Conservation (phyloP, 2,888 invertebrate genomes). For the Parnassius glacialis region DNA sequence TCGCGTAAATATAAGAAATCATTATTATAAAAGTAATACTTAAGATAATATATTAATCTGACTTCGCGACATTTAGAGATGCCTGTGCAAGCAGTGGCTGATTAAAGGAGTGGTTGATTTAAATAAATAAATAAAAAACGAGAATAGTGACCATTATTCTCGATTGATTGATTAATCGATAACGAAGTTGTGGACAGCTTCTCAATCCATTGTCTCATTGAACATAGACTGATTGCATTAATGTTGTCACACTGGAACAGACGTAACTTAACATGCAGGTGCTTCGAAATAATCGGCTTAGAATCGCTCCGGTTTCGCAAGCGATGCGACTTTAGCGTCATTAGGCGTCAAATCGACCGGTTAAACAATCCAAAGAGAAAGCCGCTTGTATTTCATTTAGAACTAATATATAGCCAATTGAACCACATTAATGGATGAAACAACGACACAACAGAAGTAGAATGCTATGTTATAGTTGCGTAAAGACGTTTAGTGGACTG, state of each 20-base stretch:
- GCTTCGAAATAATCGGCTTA: conserved; percentile 31
- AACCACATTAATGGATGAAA: conserved; percentile 24
- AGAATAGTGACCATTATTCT: too few relatives aligned
- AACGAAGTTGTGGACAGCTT: too few relatives aligned
- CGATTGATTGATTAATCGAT: too few relatives aligned
- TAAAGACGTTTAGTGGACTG: conserved; percentile 11
- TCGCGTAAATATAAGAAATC: too few relatives aligned
- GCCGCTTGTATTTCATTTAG: conserved; percentile 31
- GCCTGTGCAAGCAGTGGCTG: too few relatives aligned
- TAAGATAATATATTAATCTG: too few relatives aligned
- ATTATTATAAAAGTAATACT: too few relatives aligned
- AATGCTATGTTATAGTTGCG: conserved; percentile 17
- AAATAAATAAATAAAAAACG: too few relatives aligned
- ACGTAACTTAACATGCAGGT: conserved; percentile 32
- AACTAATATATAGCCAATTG: conserved; percentile 29
- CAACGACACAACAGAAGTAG: conserved; percentile 14
- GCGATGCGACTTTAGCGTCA: conserved; percentile 36
- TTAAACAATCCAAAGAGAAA: conserved; percentile 35
- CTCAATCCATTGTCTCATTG: conserved; percentile 24
- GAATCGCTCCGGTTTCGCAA: conserved; percentile 35
- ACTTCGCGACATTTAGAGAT: too few relatives aligned
- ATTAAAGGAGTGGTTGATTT: too few relatives aligned
- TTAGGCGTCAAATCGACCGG: conserved; percentile 35
- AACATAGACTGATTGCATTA: conserved; percentile 19
- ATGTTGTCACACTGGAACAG: conserved; percentile 27